Evolutionary conservation across 2,888 invertebrate genomes (phyloP), one percentile per base, ranked within the genome.

Genomic region (Tridacna crocea): DNA sequence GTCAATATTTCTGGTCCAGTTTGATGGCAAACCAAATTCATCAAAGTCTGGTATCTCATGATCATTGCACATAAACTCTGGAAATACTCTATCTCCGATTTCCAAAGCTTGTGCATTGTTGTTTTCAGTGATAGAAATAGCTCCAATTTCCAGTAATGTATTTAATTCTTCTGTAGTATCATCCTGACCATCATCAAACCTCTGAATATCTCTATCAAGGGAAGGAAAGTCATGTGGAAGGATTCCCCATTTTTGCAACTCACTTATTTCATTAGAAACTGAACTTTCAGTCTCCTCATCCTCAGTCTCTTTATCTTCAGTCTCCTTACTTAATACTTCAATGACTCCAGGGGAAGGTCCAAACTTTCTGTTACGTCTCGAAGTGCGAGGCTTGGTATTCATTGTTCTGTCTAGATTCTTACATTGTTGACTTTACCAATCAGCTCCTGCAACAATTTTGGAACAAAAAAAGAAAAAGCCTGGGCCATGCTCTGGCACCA

Each of bases 131-230:
- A 55, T 48, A 48, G 80, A 60, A 24, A 87, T 74, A 27, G 75
- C 76, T 6, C 81, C 85, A 13, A 51, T 79, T 60, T 27, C 36
- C 47, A 88, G 48, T n/a, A 87, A 63, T 61, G 84, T 82, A 73
- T 78, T 66, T 70, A 88, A 75, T 72, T 85, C 85, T 58, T 75
- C 70, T 47, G 76, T 72, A 66, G 63, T 61, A 27, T 86, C 84
- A 27, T 80, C 80, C 60, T 22, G 24, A 26, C 60, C 1, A 27
- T 36, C 77, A 27, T 47, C 74, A 27, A 8, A 10, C 22, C n/a
- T 47, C n/a, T 46, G 12, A 70, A 70, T 70, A n/a, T 48, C 70
- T 13, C 61, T 47, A 48, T 55, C 75, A 17, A n/a, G 22, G 15
- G 66, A 68, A 11, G 83, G 79, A 47, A 80, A 80, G 27, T 83